Percentiles rank a stretch among this genome's conserved stretches.
phyloP scores from a whole-genome alignment of 1,140 invertebrate genomes.

The Scaptomyza hsui region DNA sequence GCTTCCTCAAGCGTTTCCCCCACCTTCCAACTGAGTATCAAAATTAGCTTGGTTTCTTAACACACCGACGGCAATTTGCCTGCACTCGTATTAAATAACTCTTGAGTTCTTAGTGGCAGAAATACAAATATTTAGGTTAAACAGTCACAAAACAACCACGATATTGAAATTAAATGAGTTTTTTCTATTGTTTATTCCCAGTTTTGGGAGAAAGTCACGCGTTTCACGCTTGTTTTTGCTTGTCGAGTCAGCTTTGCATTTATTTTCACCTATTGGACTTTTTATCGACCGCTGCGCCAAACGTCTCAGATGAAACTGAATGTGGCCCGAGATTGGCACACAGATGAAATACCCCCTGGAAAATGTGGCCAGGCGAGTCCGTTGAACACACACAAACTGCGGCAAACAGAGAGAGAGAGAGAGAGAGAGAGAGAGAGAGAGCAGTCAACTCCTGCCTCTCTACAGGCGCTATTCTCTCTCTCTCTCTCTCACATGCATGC shows the following conservation, averaged over 20 bases:
- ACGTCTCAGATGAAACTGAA: constrained; percentile 83
- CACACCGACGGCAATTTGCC: constrained; percentile 39
- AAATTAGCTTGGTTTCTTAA: constrained; percentile 9
- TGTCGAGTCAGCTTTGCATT: constrained; percentile 2
- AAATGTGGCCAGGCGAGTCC: constrained; percentile 70
- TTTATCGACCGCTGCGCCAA: constrained; percentile 80
- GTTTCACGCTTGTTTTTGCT: constrained; percentile 36
- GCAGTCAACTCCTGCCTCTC: constrained; percentile 52
- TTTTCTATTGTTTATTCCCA: constrained; percentile 9
- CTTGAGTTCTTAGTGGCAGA: background rate
- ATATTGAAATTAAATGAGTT: constrained; percentile 8
- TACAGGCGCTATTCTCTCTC: constrained; percentile 27
- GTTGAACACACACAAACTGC: constrained; percentile 63
- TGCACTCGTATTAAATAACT: constrained; percentile 13
- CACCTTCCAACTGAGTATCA: background rate
- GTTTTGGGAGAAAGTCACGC: constrained; percentile 42
- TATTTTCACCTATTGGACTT: constrained; percentile 15
- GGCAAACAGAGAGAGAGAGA: constrained; percentile 77
- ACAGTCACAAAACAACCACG: constrained; percentile 8
- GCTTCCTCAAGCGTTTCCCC: background rate
- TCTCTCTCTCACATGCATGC: constrained; percentile 2
- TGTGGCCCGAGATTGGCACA: constrained; percentile 64
- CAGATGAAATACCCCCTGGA: constrained; percentile 83
- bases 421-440: constrained; percentile 76
- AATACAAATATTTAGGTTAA: constrained; percentile 1